Percentiles rank a stretch among this genome's conserved stretches.
Conservation (phyloP, 2,888 invertebrate genomes). For the Lymantria dispar region DNA sequence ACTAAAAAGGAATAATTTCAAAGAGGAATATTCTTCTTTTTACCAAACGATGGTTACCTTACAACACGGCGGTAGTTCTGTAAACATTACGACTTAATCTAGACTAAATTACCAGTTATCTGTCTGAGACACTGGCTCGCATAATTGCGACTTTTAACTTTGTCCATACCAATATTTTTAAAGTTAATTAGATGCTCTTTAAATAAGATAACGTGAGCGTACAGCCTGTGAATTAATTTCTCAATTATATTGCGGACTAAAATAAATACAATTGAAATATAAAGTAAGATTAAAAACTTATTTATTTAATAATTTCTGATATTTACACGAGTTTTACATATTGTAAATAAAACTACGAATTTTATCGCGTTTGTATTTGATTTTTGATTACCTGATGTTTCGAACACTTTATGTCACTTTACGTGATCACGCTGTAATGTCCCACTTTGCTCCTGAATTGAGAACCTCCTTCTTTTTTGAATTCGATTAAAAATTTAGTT, state of each 20-base stretch:
- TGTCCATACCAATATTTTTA: conserved; percentile 22
- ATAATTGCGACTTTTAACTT: conserved; percentile 50
- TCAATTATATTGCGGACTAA: conserved; percentile 12
- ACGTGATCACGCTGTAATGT: too few species aligned
- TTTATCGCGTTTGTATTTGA: too few species aligned
- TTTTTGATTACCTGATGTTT: too few species aligned
- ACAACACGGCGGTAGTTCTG: conserved; percentile 46
- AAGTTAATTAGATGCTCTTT: conserved; percentile 38
- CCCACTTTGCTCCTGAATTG: too few species aligned
- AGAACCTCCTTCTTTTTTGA: too few species aligned
- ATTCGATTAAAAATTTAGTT: too few species aligned
- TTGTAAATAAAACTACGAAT: too few species aligned
- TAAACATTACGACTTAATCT: conserved; percentile 70
- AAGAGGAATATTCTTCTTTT: not conserved
- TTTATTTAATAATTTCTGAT: too few species aligned
- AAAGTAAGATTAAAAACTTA: not conserved
- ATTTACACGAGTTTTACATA: too few species aligned
- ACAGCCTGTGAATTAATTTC: conserved; percentile 24
- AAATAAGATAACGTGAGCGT: conserved; percentile 25
- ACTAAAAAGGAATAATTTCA: too few species aligned
- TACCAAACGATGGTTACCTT: conserved; percentile 26
- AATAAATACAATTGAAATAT: not conserved
- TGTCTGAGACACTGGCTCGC: conserved; percentile 46
- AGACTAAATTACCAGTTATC: conserved; percentile 63
- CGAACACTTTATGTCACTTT: too few species aligned